Percentiles rank a stretch among this genome's conserved stretches.
These are phyloP conservation scores for Tetramorium parvispinum DNA, from an alignment of 1,140 invertebrate species.

Conservation along the genomic window DNA sequence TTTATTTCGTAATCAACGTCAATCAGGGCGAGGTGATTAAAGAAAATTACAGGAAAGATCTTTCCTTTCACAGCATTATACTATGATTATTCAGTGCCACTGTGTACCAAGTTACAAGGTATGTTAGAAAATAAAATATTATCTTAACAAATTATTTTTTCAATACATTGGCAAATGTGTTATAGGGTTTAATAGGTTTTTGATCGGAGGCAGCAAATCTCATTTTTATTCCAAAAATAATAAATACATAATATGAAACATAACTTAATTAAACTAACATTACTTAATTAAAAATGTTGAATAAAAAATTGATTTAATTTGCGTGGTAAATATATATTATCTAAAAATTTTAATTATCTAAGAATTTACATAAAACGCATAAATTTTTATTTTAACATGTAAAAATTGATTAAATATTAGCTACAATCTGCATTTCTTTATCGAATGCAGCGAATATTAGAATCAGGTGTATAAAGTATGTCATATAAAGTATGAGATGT, in stretches of 20 bases:
- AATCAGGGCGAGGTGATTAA: neutral
- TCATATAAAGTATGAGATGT: neutral
- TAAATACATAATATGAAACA: neutral
- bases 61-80: neutral
- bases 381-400: neutral
- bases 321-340: neutral
- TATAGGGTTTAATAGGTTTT: neutral
- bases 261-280: neutral
- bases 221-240: neutral
- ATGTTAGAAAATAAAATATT: slow-evolving; percentile 10
- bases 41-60: slow-evolving; percentile 29
- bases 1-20: neutral
- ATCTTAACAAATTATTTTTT: neutral
- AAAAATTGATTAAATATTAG: neutral
- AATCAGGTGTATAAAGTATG: neutral
- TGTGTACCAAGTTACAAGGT: neutral
- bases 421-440: neutral
- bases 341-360: neutral
- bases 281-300: neutral
- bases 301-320: neutral
- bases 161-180: neutral
- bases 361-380: neutral
- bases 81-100: slow-evolving; percentile 23
- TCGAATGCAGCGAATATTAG: neutral
- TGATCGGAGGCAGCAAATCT: neutral